phyloP scores from a whole-genome alignment of 1,140 invertebrate species.

The Eurosta solidaginis region DNA sequence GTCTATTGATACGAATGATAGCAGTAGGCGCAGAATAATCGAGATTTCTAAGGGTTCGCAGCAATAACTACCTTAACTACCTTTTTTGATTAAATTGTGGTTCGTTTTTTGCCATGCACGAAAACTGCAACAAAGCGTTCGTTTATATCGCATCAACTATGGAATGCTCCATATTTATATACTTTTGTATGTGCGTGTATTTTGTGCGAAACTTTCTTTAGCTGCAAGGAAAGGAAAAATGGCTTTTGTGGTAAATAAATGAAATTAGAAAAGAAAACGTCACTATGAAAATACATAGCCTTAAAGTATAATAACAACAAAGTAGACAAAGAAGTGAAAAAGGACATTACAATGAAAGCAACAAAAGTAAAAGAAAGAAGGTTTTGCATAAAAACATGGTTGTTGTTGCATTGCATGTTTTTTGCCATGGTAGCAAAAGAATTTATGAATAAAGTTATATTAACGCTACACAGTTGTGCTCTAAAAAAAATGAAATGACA shows the following conservation, averaged over 20 bases:
- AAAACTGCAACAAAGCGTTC: too few relatives aligned
- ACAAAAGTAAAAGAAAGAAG: neutral
- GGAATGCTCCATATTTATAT: neutral
- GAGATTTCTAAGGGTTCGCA: too few relatives aligned
- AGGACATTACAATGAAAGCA: neutral
- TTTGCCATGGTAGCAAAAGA: too few relatives aligned
- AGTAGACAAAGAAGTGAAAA: neutral
- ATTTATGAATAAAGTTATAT: slow-evolving; percentile 22
- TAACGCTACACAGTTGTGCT: neutral
- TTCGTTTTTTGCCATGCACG: too few relatives aligned
- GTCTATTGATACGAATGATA: too few relatives aligned
- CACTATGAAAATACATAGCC: neutral
- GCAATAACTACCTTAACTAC: too few relatives aligned
- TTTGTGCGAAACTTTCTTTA: neutral
- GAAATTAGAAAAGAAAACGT: neutral
- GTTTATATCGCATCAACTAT: too few relatives aligned
- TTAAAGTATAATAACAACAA: neutral
- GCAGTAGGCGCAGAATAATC: too few relatives aligned
- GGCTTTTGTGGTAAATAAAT: slow-evolving; percentile 9
- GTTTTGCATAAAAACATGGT: neutral
- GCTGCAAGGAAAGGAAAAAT: neutral
- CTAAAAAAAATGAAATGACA: neutral
- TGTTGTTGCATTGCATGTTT: neutral
- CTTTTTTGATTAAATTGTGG: too few relatives aligned
- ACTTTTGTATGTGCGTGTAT: neutral